Evolutionary conservation across 64 coral and sea anemone species (phyloP).

Genomic region (Dendronephthya gigantea): DNA sequence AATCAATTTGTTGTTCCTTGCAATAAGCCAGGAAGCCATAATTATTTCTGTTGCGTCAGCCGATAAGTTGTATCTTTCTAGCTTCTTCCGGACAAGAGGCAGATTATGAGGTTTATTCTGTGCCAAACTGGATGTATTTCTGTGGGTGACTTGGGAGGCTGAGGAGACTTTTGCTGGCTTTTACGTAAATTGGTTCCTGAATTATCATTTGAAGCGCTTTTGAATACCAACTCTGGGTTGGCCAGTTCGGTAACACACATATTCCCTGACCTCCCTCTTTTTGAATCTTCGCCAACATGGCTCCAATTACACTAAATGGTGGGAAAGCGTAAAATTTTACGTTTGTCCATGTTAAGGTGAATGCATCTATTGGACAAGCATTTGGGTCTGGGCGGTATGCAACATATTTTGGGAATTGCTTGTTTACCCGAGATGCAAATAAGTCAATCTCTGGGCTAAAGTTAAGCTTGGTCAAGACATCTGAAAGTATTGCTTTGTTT

Average conservation of each 20-base stretch:
- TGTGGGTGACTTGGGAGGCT: not conserved
- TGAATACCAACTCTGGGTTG: slow-evolving; percentile 29
- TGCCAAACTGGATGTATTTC: too few species aligned
- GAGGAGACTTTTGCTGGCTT: slow-evolving; percentile 7
- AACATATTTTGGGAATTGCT: slow-evolving; percentile 29
- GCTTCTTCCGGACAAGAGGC: too few species aligned
- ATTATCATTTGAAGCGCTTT: not conserved
- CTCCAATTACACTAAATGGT: slow-evolving; percentile 31
- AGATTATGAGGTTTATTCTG: slow-evolving; percentile 30
- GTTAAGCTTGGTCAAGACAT: slow-evolving; percentile 9
- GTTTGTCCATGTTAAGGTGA: not conserved
- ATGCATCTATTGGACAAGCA: slow-evolving; percentile 19
- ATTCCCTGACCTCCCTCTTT: slow-evolving; percentile 19
- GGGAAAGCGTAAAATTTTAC: slow-evolving; percentile 34
- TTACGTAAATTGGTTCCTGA: slow-evolving; percentile 11
- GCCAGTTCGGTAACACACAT: slow-evolving; percentile 23
- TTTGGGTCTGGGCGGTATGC: slow-evolving; percentile 39
- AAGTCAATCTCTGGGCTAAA: slow-evolving; percentile 26
- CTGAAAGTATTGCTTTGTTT: slow-evolving; percentile 3
- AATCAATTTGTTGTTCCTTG: too few species aligned
- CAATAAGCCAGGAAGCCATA: too few species aligned
- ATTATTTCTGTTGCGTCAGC: too few species aligned
- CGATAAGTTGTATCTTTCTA: too few species aligned
- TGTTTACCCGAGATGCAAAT: slow-evolving; percentile 42
- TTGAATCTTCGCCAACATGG: slow-evolving; percentile 25